A percentile compares a stretch with the other conserved stretches of the same genome.
These are phyloP conservation scores for Aphodius sticticus DNA, from an alignment of 2,888 invertebrate species.

Conservation along the genomic window DNA sequence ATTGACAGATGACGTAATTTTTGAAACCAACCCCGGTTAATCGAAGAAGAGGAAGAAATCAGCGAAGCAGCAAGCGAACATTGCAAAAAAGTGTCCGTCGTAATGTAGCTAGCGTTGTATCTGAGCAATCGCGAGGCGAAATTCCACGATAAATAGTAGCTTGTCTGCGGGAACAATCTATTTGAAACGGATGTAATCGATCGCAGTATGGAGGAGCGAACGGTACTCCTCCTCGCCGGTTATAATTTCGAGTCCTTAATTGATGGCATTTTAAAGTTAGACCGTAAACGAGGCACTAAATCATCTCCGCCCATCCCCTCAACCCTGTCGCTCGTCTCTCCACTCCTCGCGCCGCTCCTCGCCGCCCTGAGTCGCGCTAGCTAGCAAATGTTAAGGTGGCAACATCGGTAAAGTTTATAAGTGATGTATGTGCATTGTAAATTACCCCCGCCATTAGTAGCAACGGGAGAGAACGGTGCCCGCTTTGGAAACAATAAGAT, in stretches of 20 bases:
- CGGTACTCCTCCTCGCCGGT: slow-evolving; percentile 14
- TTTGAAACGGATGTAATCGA: slow-evolving; percentile 14
- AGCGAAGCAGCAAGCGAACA: too few species aligned
- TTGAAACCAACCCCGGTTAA: too few species aligned
- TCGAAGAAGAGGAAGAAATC: too few species aligned
- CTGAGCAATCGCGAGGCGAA: background rate
- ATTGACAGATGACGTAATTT: too few species aligned
- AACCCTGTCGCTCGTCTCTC: slow-evolving; percentile 11
- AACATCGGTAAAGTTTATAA: slow-evolving; percentile 52
- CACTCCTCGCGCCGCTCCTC: slow-evolving; percentile 10
- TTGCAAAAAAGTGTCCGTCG: background rate
- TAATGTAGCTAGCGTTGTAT: background rate
- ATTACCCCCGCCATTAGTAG: slow-evolving; percentile 49
- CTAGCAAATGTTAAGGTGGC: slow-evolving; percentile 50
- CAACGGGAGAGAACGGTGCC: slow-evolving; percentile 33
- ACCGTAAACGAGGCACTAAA: slow-evolving; percentile 49
- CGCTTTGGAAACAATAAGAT: slow-evolving; percentile 49
- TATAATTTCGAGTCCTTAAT: slow-evolving; percentile 47
- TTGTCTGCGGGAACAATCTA: slow-evolving; percentile 4
- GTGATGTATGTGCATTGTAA: slow-evolving; percentile 54
- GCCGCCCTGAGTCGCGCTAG: too few species aligned
- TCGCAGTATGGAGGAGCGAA: slow-evolving; percentile 8
- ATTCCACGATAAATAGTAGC: background rate
- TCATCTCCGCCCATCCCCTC: slow-evolving; percentile 40
- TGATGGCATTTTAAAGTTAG: slow-evolving; percentile 50